Base-by-base conservation (phyloP, 2,797 vertebrate genomes). In the Uromys caudimaculatus region DNA sequence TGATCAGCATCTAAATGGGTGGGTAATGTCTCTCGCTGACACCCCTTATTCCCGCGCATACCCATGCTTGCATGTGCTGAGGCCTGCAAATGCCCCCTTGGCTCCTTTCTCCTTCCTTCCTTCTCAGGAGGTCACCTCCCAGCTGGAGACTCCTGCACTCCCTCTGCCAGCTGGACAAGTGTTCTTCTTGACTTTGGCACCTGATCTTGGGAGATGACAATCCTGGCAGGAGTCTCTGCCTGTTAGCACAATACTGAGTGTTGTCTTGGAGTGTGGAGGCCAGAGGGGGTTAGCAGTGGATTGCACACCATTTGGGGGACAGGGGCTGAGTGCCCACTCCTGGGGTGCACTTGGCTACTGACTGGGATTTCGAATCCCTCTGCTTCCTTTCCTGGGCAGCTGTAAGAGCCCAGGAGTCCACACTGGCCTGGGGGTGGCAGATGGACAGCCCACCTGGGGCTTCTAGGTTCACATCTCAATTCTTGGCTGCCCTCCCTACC, bases 21-120 rank as follows among this genome's bases (percentile, higher is more conserved):
- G 47, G 84, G 71, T 6, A 16, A 9, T 11, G 0, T 16, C 7
- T 56, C 32, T 9, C 8, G 1, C 21, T 19, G 41, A 50, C 71
- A 89, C 2, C 11, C 17, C 41, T 13, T 24, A 52, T 19, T n/a
- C n/a, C 12, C n/a, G 0, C 7, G 10, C 21, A 29, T 32, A 77
- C 38, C 23, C 23, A 3, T 1, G 5, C 2, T 0, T 79, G 24
- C 69, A 24, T 2, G 1, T 0, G 2, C 4, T 13, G 13, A 27
- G 47, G 27, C 19, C 29, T 6, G 50, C 12, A 1, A 29, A 29
- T 27, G 8, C 5, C 19, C 14, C 47, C 32, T 0, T 50, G 0
- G 2, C 11, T 1, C 4, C n/a, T 3, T 35, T 54, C 27, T 10
- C 32, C 13, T 50, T 11, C 35, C 8, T 27, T 4, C 41, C 7